Evolutionary conservation across 2,113 vertebrate species (phyloP), one percentile per base, ranked within the genome.

Genomic region (Junco hyemalis): DNA sequence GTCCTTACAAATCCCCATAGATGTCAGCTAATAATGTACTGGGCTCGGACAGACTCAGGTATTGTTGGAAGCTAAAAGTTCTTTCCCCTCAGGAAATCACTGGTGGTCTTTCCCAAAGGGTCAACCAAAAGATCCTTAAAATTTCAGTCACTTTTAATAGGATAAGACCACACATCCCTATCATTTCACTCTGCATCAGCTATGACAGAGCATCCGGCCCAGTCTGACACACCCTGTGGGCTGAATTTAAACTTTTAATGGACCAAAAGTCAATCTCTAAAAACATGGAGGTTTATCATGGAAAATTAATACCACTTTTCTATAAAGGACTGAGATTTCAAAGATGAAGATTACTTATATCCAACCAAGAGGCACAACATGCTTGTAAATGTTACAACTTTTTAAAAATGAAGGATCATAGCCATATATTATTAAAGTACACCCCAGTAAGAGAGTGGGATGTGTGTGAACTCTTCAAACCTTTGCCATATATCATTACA

Each of bases 111-210:
- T 89, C 42, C 36, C 40, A 50, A 95, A 89, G 61, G 14, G 36
- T 80, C 70, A 79, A 57, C 51, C 69, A 85, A 72, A 51, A 89
- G 31, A 57, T 22, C 8, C 31, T 84, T 91, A 89, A 89, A 25
- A 65, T 69, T 89, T 95, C 84, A 90, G 56, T 81, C 82, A 74
- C 21, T 80, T 90, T 95, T 82, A 95, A 83, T 33, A 69, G 54
- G 14, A 11, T 86, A 63, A 95, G 63, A 91, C 78, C 63, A 84
- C 70, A 73, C 0, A 5, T 77, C 47, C 85, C 81, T 80, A 12
- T 76, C 24, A 80, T 90, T 93, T 80, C 29, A 54, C 78, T 88
- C 50, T 80, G 29, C 25, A 81, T 86, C n/a, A 85, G 28, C 47
- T 80, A 35, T 51, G 73, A 80, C 44, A 76, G 38, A 72, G 38